phyloP scores from a whole-genome alignment of 2,888 invertebrate species.

The Abrostola triplasia region DNA sequence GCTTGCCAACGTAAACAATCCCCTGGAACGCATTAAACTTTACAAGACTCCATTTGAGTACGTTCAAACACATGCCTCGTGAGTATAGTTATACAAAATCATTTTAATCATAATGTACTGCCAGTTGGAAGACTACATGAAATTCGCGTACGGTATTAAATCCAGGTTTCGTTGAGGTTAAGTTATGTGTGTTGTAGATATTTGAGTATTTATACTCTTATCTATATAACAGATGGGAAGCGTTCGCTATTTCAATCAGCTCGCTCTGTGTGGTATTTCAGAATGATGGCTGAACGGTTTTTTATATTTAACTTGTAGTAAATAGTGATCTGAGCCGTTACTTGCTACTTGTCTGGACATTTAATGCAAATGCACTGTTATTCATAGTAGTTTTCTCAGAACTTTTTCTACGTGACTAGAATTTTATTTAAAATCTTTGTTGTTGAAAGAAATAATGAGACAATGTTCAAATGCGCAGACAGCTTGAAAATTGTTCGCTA shows the following conservation, averaged over 20 bases:
- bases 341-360: too few species aligned
- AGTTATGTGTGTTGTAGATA: neutral
- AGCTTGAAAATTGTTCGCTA: neutral
- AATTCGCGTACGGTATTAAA: constrained; percentile 15
- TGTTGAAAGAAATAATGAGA: neutral
- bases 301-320: too few species aligned
- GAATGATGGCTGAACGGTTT: too few species aligned
- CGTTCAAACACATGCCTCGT: constrained; percentile 43
- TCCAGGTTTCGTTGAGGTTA: neutral
- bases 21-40: constrained; percentile 57
- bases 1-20: constrained; percentile 53
- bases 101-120: constrained; percentile 46
- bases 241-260: too few species aligned
- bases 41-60: constrained; percentile 56
- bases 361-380: neutral
- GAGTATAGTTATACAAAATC: constrained; percentile 46
- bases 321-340: too few species aligned
- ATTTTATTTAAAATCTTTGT: neutral
- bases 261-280: too few species aligned
- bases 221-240: too few species aligned
- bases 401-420: neutral
- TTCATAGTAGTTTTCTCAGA: neutral
- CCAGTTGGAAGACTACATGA: constrained; percentile 32
- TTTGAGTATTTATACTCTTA: neutral
- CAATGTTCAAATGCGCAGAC: neutral